Conservation (phyloP, 2,113 vertebrate species). For the Macaca nemestrina region DNA sequence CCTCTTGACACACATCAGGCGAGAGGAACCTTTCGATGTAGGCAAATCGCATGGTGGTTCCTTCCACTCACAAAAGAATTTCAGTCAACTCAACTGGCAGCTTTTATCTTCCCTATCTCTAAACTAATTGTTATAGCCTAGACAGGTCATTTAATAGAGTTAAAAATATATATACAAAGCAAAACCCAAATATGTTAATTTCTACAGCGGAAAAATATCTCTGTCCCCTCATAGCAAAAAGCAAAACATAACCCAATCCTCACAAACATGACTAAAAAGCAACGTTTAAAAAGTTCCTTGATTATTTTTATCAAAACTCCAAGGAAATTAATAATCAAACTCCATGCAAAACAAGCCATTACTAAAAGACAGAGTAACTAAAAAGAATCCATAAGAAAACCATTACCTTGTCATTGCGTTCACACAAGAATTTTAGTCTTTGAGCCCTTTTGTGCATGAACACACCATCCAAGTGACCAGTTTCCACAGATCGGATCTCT, state of each 20-base stretch:
- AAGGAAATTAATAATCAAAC: not conserved
- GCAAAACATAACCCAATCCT: not conserved
- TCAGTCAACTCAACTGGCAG: not conserved
- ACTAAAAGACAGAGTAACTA: not conserved
- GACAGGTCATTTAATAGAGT: not conserved
- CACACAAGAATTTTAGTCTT: conserved; percentile 98
- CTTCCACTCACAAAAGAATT: not conserved
- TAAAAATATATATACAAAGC: not conserved
- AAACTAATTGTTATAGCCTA: not conserved
- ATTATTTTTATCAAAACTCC: not conserved
- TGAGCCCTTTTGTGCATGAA: conserved; percentile 99
- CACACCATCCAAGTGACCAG: conserved; percentile 97
- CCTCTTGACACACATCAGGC: not conserved
- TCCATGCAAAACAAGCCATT: not conserved
- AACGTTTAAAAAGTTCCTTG: not conserved
- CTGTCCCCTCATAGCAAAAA: not conserved
- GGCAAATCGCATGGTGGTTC: not conserved
- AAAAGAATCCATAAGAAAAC: not conserved
- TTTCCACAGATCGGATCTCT: conserved; percentile 98
- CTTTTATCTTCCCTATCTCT: not conserved
- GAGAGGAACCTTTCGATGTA: not conserved
- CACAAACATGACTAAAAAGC: not conserved
- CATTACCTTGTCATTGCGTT: conserved; percentile 98
- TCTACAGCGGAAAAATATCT: not conserved
- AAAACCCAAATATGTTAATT: not conserved